These are phyloP conservation scores for Oreochromis aureus DNA, from an alignment of 2,113 vertebrate species.

Conservation along the genomic window DNA sequence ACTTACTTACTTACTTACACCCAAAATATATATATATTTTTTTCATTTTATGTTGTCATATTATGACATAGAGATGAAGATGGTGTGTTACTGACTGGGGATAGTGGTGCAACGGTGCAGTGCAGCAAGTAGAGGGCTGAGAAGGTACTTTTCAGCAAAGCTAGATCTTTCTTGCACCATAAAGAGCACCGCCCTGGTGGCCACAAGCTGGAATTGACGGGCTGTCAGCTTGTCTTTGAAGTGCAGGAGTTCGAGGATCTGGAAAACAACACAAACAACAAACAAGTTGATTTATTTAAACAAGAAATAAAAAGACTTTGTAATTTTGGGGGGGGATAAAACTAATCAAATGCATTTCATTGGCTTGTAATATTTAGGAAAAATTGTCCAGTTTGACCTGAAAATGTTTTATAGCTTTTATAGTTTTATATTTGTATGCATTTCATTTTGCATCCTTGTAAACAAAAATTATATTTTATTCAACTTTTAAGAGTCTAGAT, in stretches of 20 bases:
- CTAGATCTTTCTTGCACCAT: slow-evolving; percentile 75
- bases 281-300: not conserved
- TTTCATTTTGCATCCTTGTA: not conserved
- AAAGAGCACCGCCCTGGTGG: slow-evolving; percentile 74
- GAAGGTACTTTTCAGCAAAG: slow-evolving; percentile 75
- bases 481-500: no score
- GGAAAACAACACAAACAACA: not conserved
- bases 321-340: not conserved
- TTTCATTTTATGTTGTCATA: not conserved
- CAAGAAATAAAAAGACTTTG: not conserved
- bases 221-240: slow-evolving; percentile 79
- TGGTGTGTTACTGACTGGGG: slow-evolving; percentile 60
- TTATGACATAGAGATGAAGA: not conserved
- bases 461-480: not conserved
- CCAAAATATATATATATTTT: not conserved
- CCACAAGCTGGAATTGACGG: slow-evolving; percentile 86
- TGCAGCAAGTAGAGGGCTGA: slow-evolving; percentile 77
- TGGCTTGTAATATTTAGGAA: not conserved
- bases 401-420: no score
- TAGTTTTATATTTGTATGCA: no score
- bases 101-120: slow-evolving; percentile 65
- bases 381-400: not conserved
- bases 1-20: not conserved
- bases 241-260: slow-evolving; percentile 89
- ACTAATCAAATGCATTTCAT: not conserved